These are phyloP conservation scores for Hylomyscus alleni DNA, from an alignment of 2,797 vertebrate genomes.

Conservation along the genomic window DNA sequence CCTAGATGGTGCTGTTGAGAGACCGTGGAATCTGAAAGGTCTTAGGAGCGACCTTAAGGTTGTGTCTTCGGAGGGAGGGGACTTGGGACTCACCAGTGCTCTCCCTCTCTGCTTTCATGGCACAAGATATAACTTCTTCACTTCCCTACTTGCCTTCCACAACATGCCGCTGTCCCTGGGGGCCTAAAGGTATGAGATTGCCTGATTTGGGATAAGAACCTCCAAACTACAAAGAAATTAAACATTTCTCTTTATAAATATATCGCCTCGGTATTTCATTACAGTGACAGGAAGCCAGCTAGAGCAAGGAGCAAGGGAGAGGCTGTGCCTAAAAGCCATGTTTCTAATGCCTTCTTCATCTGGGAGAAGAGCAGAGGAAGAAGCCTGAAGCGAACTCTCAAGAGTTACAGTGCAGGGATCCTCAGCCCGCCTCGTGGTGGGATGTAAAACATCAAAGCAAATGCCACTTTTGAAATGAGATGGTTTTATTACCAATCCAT, in stretches of 20 bases:
- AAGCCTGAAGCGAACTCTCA: neutral
- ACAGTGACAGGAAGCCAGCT: neutral
- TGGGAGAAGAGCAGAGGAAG: neutral
- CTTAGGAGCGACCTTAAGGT: neutral
- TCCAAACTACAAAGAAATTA: neutral
- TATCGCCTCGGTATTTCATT: neutral
- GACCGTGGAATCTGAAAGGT: neutral
- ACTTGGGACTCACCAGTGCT: neutral
- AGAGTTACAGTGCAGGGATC: neutral
- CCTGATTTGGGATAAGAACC: neutral
- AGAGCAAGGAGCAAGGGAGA: neutral
- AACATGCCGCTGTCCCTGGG: neutral
- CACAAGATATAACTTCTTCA: neutral
- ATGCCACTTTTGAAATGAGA: constrained; percentile 2
- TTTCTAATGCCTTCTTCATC: neutral
- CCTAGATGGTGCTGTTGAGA: neutral
- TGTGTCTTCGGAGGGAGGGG: neutral
- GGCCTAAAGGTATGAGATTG: neutral
- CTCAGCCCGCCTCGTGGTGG: neutral
- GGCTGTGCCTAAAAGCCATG: neutral
- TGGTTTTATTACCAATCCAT: neutral
- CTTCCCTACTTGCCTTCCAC: neutral
- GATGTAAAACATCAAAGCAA: neutral
- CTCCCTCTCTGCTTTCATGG: neutral
- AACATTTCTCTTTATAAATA: neutral